Percentiles rank a stretch among this genome's conserved stretches.
Conservation (phyloP, 2,888 invertebrate species). For the Liopterus haemorrhoidalis region DNA sequence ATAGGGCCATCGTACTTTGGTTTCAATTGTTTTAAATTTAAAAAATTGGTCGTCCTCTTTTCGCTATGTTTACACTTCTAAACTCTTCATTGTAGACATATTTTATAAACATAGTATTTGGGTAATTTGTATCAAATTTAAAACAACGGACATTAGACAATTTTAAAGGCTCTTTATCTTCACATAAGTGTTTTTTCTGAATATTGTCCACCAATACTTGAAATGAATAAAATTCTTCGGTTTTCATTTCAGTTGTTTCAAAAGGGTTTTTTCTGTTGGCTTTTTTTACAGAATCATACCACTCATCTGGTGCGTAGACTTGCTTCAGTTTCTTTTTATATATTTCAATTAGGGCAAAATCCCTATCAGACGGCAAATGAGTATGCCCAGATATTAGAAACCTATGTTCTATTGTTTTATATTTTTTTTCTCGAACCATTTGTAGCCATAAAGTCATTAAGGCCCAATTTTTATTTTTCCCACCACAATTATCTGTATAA, state of each 20-base stretch:
- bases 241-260: conserved; percentile 8
- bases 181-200: conserved; percentile 6
- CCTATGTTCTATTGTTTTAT: conserved; percentile 11
- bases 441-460: conserved; percentile 13
- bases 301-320: conserved; percentile 11
- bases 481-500: conserved; percentile 9
- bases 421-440: not conserved
- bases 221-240: conserved; percentile 8
- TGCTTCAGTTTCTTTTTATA: conserved; percentile 2
- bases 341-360: conserved; percentile 14
- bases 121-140: conserved; percentile 7
- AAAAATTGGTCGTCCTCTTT: conserved; percentile 7
- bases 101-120: conserved; percentile 7
- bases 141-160: conserved; percentile 4
- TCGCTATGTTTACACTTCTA: conserved; percentile 2
- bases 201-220: conserved; percentile 1
- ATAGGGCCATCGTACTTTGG: not conserved
- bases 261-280: conserved; percentile 7
- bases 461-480: conserved; percentile 11
- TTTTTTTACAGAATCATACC: conserved; percentile 11
- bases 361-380: conserved; percentile 8
- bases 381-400: conserved; percentile 16
- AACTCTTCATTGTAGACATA: conserved; percentile 4
- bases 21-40: not conserved
- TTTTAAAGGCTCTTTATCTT: conserved; percentile 11